Evolutionary conservation across 1,140 invertebrate species (phyloP).

Genomic region (Megalopta genalis): DNA sequence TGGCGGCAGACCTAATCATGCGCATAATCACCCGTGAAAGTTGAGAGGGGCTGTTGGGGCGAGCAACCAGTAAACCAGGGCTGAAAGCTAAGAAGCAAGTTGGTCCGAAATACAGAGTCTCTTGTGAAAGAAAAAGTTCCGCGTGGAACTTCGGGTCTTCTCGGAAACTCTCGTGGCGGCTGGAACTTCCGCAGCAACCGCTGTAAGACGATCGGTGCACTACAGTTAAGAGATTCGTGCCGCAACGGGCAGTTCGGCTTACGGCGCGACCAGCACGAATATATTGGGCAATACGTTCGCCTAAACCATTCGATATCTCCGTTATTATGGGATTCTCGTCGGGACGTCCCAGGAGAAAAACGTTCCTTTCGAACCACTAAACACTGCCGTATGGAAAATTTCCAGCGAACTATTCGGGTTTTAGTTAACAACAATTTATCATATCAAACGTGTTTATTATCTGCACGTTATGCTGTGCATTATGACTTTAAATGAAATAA

Average conservation of each 20-base stretch:
- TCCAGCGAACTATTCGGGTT: no score
- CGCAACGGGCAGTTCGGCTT: not conserved
- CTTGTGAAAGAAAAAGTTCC: not conserved
- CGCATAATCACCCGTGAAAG: conserved; percentile 4
- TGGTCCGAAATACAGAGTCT: not conserved
- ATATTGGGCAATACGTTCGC: not conserved
- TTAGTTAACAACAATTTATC: no score
- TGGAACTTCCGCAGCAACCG: conserved; percentile 3
- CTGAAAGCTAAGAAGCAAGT: not conserved
- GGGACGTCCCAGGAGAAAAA: not conserved
- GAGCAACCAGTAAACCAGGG: not conserved
- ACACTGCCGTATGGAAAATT: no score
- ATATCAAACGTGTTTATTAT: no score
- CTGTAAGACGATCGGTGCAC: not conserved
- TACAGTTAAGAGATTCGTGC: not conserved
- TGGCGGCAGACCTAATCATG: not conserved
- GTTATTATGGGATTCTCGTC: no score
- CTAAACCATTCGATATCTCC: not conserved
- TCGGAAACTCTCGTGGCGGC: not conserved
- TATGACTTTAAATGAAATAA: no score
- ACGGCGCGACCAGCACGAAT: not conserved
- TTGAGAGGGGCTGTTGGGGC: not conserved
- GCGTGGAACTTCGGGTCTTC: not conserved
- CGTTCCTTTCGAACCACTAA: not conserved
- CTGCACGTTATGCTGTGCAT: no score